A percentile compares a stretch with the other conserved stretches of the same genome.
Conservation (phyloP, 2,797 vertebrate species). For the Rhabdophis nuchalis region DNA sequence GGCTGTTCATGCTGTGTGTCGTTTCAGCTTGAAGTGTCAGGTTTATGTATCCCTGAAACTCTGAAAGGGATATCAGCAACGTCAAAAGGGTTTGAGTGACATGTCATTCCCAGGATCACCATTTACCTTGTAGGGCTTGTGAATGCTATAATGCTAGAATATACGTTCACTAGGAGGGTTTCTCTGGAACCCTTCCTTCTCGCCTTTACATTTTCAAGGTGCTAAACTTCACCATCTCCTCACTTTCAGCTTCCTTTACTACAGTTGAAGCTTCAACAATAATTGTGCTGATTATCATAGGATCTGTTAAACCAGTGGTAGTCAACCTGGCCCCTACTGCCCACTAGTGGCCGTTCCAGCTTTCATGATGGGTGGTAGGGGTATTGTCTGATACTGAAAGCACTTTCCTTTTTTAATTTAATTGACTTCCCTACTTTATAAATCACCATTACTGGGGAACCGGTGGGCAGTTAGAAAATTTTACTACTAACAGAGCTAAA, state of each 20-base stretch:
- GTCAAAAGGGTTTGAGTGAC: background rate
- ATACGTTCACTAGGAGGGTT: background rate
- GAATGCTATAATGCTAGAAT: background rate
- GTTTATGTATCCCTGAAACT: background rate
- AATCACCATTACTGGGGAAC: no score
- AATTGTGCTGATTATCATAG: background rate
- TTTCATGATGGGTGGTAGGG: no score
- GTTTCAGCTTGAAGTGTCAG: background rate
- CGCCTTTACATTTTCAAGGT: background rate
- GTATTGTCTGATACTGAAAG: no score
- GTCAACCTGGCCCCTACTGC: no score
- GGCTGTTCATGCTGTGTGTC: constrained; percentile 50
- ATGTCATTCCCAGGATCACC: background rate
- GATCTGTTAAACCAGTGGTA: background rate
- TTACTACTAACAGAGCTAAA: no score
- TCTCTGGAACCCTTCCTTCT: background rate
- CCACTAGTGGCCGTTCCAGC: no score
- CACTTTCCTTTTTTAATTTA: no score
- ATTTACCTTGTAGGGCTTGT: background rate
- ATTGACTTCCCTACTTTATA: no score
- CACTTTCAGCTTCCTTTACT: background rate
- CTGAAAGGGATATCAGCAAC: background rate
- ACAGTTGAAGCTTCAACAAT: background rate
- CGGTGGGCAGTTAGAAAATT: no score
- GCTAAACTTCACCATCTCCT: background rate